Base-by-base conservation (phyloP, 1,140 invertebrate species). In the Pinna nobilis region DNA sequence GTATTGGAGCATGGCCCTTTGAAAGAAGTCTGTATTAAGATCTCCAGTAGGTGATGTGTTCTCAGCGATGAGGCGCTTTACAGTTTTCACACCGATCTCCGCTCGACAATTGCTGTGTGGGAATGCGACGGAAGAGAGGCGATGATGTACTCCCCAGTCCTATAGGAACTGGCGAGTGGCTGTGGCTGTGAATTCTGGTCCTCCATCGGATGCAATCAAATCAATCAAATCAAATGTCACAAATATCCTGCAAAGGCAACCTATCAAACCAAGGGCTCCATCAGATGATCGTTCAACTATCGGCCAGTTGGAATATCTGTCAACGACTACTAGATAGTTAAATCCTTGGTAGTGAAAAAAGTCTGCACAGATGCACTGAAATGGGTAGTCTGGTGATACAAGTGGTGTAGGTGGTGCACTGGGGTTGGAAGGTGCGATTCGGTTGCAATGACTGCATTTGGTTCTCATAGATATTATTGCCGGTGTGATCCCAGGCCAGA, bases 221-320 rank as follows among this genome's bases (percentile, higher is more conserved):
- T 76, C 70, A 20, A 49, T 32, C 13, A 72, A 67, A 3, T 73
- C 73, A 51, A 63, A 71, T 50, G 78, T 82, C 0, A 73, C 74
- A 63, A 80, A 82, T 25, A 63, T 76, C 0, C 61, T 41, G 3
- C 73, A 59, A 11, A 77, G 57, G 33, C 67, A 61, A 23, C 53
- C 30, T n/a, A 78, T 47, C 2, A 71, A 72, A 3, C 67, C 72
- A 15, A 41, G 23, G 20, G 66, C 44, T 23, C 71, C 71, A 41
- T 59, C 39, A 1, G 41, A 39, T 15, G 76, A 61, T 37, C 37
- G 20, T 37, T 70, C 51, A 33, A 74, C 63, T n/a, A 78, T 74
- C 2, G 67, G 76, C 63, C 69, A 77, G 50, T 79, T 35, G 50
- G 66, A 73, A 51, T 80, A 82, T 30, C 63, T 37, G 41, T 78